Evolutionary conservation across 2,113 vertebrate species (phyloP), one percentile per base, ranked within the genome.

Genomic region (Serinus canaria): DNA sequence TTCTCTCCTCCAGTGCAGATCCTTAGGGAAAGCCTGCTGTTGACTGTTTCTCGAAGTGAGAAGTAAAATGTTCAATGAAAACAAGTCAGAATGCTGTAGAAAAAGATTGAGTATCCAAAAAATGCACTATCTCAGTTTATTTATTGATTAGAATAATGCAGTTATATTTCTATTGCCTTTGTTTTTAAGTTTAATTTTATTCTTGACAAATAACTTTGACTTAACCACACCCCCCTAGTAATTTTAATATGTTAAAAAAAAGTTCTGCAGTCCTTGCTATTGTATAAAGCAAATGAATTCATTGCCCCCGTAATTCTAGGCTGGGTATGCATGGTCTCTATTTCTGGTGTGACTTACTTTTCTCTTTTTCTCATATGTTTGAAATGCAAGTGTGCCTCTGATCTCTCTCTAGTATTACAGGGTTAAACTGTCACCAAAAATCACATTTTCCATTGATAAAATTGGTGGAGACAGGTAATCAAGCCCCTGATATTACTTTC

Each of bases 1-100:
- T 94, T 56, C 10, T 72, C 4, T 69, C 8, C 27, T 15, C 0
- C 2, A 55, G 2, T 0, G 0, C 10, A 59, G 15, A 50, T 28
- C 39, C 9, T 60, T 43, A 28, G 6, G 5, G 17, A 87, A 85
- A 75, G 16, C 3, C 19, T 73, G 19, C 28, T 44, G 13, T 8
- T 70, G 27, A 41, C 14, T 49, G 6, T 33, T 80, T 73, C 13
- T 49, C 24, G 15, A n/a, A 73, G 4, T 6, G 2, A 49, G 19
- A 9, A 68, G 19, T 52, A 83, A 88, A 81, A 25, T 3, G 3
- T 35, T 11, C 18, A 56, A 41, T 25, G 11, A 73, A 79, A 60
- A 2, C 9, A 60, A 60, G 86, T 20, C 15, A 69, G 31, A 80
- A 53, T 14, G 6, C 23, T 73, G 24, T 41, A 52, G 20, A 8